Evolutionary conservation across 2,888 invertebrate genomes (phyloP), one percentile per base, ranked within the genome.

Genomic region (Caenorhabditis sinica): DNA sequence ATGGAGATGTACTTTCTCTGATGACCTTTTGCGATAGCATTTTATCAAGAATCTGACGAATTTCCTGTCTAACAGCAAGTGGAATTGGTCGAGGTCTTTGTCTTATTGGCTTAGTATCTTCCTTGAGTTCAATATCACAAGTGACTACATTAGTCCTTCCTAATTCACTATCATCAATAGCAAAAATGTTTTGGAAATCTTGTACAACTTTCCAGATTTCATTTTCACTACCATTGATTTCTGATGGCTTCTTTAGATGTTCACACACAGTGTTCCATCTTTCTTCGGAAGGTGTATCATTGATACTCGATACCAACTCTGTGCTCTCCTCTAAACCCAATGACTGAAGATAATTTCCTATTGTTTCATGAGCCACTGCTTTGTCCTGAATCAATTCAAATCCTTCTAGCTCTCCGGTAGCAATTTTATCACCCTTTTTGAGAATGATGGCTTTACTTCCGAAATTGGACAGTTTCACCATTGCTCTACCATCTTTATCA

Each of bases 1-100:
- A 86, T 0, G 76, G 73, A 4, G 83, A 83, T 0, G 1, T 60
- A 13, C 75, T 72, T 40, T 58, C 30, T 23, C 58, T 43, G 4
- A 86, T 73, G 1, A 86, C 76, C 23, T 60, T 15, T 61, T 61
- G 61, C 11, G 2, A 6, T 0, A 61, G 9, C 61, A 61, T 61
- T 20, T 61, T 61, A 1, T 20, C 11, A 0, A 61, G 5, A 40
- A 61, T 66, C 28, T 53, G n/a, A 20, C n/a, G 4, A 0, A 68
- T 51, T 36, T 68, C 33, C 20, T 1, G 2, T 20, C 20, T 13
- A 4, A 68, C 4, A 11, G 68, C 68, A 1, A 68, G 11, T 33
- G 68, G 68, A n/a, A 68, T 68, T 15, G 68, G 68, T 8, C 68
- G 28, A 0, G 68, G 68, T 1, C 5, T 51, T 20, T 68, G 68